Evolutionary conservation across 2,113 vertebrate genomes (phyloP).

Genomic region (Merops nubicus): DNA sequence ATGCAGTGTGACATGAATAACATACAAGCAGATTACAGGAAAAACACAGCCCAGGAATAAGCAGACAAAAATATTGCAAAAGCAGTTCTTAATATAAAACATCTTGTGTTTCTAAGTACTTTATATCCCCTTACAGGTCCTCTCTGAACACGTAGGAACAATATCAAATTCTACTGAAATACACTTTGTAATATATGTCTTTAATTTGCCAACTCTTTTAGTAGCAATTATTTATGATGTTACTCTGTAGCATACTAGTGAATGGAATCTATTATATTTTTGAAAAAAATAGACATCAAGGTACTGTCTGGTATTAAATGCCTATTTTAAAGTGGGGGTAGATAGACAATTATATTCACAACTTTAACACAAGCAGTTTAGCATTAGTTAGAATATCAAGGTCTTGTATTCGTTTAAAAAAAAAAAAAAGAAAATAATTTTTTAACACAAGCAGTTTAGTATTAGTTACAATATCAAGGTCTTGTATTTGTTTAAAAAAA

Average conservation of each 20-base stretch:
- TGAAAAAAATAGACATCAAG: constrained; percentile 9
- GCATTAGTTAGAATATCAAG: not conserved
- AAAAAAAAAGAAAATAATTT: not conserved
- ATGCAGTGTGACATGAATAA: not conserved
- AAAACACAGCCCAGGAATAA: not conserved
- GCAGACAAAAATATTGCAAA: not conserved
- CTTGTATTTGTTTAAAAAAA: not conserved
- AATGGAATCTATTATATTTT: not conserved
- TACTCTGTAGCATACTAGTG: not conserved
- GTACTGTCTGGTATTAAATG: constrained; percentile 3
- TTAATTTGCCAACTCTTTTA: not conserved
- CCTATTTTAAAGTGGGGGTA: not conserved
- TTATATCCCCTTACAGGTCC: not conserved
- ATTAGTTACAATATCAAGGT: not conserved
- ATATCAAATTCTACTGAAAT: not conserved
- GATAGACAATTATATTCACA: not conserved
- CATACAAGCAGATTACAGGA: not conserved
- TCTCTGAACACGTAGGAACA: not conserved
- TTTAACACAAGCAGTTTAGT: not conserved
- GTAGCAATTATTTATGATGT: constrained; percentile 13
- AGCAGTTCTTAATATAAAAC: not conserved
- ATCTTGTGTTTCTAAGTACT: not conserved
- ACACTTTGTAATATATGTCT: not conserved
- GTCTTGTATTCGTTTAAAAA: not conserved
- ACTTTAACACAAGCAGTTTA: not conserved